Evolutionary conservation across 2,113 vertebrate species (phyloP), one percentile per base, ranked within the genome.

Genomic region (Dunckerocampus dactyliophorus): DNA sequence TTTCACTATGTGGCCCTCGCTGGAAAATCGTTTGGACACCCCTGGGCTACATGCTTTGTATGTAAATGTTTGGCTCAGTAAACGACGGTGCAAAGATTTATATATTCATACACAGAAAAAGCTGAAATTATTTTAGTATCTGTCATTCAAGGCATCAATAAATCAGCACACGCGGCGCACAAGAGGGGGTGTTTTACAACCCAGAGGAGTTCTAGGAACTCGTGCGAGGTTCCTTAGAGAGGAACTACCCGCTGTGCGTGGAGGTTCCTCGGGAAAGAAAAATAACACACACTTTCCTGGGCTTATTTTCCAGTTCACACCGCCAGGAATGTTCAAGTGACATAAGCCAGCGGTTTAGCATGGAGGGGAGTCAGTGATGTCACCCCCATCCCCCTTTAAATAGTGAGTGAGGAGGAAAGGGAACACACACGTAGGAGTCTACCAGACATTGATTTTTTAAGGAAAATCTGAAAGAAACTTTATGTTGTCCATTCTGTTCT

Each of bases 51-150:
- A n/a, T n/a, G n/a, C 24, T 28, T 28, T 28, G 3, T 5, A 28
- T 28, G 24, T 2, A 28, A 28, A 28, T 5, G n/a, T n/a, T n/a
- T n/a, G n/a, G n/a, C n/a, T n/a, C n/a, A n/a, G n/a, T n/a, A n/a
- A n/a, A n/a, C n/a, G n/a, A n/a, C n/a, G n/a, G 24, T 28, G 24
- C 24, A 28, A 28, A 34, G 31, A 34, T 34, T 34, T 8, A 34
- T 34, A 34, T 5, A 34, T 31, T 34, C 16, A 53, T n/a, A 51
- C 47, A 53, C n/a, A 12, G 47, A 67, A 62, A 66, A 52, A 21
- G 46, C 50, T 49, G 57, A 48, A 59, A 72, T 58, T 11, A 69
- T 46, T 62, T 63, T 46, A 58, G 16, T 16, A 71, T 71, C 67
- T 73, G 65, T 64, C 45, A 62, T 68, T 47, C 55, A 69, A 51